Evolutionary conservation across 2,888 invertebrate species (phyloP).

Genomic region (Apamea monoglypha): DNA sequence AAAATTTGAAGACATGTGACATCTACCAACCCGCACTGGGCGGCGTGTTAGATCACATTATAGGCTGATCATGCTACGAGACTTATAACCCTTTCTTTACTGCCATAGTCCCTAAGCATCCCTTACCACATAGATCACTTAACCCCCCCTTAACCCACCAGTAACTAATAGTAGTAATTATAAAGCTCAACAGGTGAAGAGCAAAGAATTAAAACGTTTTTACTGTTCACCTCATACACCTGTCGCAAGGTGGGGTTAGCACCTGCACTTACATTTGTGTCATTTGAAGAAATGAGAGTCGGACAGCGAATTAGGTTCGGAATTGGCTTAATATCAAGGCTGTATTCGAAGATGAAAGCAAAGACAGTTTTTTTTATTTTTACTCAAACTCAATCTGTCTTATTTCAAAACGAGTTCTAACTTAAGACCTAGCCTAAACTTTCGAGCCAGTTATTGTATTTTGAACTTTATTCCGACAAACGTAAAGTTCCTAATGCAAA

Average conservation of each 20-base stretch:
- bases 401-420: too few relatives aligned
- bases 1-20: not conserved
- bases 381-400: too few relatives aligned
- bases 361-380: too few relatives aligned
- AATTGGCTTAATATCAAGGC: not conserved
- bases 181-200: slow-evolving; percentile 58
- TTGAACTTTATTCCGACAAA: too few relatives aligned
- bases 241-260: slow-evolving; percentile 60
- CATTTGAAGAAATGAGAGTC: slow-evolving; percentile 15
- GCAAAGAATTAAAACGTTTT: slow-evolving; percentile 47
- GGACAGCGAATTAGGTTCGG: not conserved
- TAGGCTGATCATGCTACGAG: not conserved
- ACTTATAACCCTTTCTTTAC: not conserved
- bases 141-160: slow-evolving; percentile 55
- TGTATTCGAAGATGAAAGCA: not conserved
- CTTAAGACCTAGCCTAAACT: too few relatives aligned
- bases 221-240: slow-evolving; percentile 33
- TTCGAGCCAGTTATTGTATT: too few relatives aligned
- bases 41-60: too few relatives aligned
- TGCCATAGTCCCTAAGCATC: not conserved
- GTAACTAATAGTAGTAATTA: slow-evolving; percentile 57
- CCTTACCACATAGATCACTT: not conserved
- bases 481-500: too few relatives aligned
- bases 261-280: slow-evolving; percentile 55
- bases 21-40: not conserved